These are phyloP conservation scores for Melieria picta DNA, from an alignment of 2,888 invertebrate species.

Conservation along the genomic window DNA sequence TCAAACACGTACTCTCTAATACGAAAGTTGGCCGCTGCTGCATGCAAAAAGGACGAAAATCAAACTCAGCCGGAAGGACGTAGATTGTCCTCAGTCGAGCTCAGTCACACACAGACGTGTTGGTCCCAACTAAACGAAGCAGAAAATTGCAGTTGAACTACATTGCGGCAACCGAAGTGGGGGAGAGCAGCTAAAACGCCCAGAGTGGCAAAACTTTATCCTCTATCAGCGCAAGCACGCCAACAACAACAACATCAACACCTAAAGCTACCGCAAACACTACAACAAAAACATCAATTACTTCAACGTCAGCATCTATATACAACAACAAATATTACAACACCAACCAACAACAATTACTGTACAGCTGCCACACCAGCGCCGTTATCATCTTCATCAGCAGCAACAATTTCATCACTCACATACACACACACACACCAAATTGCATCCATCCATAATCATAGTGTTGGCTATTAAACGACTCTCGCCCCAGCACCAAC, in stretches of 20 bases:
- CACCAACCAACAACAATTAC: neutral
- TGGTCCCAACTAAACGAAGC: conserved; percentile 23
- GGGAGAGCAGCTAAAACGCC: neutral
- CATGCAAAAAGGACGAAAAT: too few species aligned
- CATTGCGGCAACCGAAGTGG: neutral
- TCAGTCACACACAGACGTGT: too few species aligned
- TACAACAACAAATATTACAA: neutral
- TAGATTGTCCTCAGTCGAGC: too few species aligned
- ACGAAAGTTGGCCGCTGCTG: too few species aligned
- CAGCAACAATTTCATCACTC: neutral
- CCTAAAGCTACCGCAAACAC: neutral
- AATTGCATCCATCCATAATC: too few species aligned
- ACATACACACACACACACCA: neutral
- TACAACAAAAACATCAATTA: neutral
- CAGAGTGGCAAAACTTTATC: neutral
- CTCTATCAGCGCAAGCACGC: neutral
- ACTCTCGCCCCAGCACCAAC: neutral
- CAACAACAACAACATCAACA: neutral
- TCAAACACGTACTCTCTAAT: too few species aligned
- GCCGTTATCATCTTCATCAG: neutral
- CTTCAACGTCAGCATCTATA: neutral
- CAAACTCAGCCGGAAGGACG: too few species aligned
- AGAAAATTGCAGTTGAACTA: conserved; percentile 28
- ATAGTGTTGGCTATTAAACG: conserved; percentile 4
- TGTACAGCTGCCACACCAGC: too few species aligned